Evolutionary conservation across 2,113 vertebrate species (phyloP).

Genomic region (Tachysurus vachellii): DNA sequence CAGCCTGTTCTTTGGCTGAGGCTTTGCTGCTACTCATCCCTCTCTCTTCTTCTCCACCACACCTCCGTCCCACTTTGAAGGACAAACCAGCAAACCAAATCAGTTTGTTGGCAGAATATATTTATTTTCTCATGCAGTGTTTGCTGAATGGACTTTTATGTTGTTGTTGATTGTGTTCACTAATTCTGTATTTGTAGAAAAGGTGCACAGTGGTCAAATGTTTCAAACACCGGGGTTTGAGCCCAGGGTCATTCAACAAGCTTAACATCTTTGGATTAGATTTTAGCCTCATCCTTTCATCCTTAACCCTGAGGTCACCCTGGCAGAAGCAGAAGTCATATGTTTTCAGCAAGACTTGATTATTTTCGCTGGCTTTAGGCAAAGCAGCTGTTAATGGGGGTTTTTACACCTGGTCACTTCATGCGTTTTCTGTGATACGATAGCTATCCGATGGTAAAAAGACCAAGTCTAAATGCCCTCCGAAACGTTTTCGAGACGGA

Average conservation of each 20-base stretch:
- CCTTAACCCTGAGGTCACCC: neutral
- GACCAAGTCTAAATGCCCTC: too few relatives aligned
- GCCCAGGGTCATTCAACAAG: too few relatives aligned
- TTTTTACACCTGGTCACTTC: too few relatives aligned
- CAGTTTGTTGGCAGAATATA: neutral
- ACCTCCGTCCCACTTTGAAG: conserved; percentile 17
- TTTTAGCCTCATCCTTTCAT: neutral
- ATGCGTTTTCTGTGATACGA: too few relatives aligned
- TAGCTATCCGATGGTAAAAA: too few relatives aligned
- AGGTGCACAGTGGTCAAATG: neutral
- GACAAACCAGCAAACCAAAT: neutral
- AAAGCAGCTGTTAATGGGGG: neutral
- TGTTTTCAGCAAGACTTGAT: neutral
- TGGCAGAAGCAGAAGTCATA: neutral
- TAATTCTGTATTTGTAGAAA: neutral
- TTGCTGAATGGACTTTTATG: neutral
- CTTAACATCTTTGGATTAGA: too few relatives aligned
- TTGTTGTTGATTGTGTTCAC: neutral
- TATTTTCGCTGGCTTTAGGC: neutral
- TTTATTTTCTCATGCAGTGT: neutral
- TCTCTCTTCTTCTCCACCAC: conserved; percentile 12
- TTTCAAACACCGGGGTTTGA: neutral
- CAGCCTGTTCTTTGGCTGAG: conserved; percentile 56
- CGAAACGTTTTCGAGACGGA: too few relatives aligned
- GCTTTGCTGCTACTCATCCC: conserved; percentile 63